These are phyloP conservation scores for Eleutherodactylus coqui DNA, from an alignment of 2,797 vertebrate genomes.

Conservation along the genomic window DNA sequence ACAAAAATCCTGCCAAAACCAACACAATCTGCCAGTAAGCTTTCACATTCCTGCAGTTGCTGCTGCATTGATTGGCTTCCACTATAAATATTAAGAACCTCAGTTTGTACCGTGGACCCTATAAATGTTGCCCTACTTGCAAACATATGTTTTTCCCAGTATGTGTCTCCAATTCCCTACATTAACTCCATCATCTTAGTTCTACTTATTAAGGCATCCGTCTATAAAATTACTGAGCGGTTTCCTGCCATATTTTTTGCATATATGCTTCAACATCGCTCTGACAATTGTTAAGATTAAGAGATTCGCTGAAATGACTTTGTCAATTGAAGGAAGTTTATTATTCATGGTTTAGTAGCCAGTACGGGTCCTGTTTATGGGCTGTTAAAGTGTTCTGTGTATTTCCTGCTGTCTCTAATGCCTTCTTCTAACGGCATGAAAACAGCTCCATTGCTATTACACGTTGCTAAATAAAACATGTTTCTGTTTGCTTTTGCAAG, in stretches of 20 bases:
- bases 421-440: slow-evolving; percentile 16
- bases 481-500: slow-evolving; percentile 40
- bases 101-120: neutral
- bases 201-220: neutral
- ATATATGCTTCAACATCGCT: neutral
- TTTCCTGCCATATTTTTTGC: neutral
- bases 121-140: neutral
- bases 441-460: slow-evolving; percentile 6
- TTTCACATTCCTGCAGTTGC: neutral
- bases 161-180: neutral
- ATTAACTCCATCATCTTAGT: neutral
- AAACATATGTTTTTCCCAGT: neutral
- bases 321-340: slow-evolving; percentile 28
- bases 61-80: neutral
- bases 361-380: slow-evolving; percentile 15
- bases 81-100: neutral
- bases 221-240: neutral
- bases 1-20: neutral
- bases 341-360: slow-evolving; percentile 40
- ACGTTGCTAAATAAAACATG: slow-evolving; percentile 49
- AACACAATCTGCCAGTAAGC: neutral
- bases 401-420: slow-evolving; percentile 22
- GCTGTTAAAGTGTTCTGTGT: slow-evolving; percentile 21
- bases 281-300: slow-evolving; percentile 12
- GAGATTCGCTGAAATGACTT: slow-evolving; percentile 9